A percentile compares a stretch with the other conserved stretches of the same genome.
Evolutionary conservation across 2,797 vertebrate species (phyloP).

Genomic region (Triplophysa bombifrons): DNA sequence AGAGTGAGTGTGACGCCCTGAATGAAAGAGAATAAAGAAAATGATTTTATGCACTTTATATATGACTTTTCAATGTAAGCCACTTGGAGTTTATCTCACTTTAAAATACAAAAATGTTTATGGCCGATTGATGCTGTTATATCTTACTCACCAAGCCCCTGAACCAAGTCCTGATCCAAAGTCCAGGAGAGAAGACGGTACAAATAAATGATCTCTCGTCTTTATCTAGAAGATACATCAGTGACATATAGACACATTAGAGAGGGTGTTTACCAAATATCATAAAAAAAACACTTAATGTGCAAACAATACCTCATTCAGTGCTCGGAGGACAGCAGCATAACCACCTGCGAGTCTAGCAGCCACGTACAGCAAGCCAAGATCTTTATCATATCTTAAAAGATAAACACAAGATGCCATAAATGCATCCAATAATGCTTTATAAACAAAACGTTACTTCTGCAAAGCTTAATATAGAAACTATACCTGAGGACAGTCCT

Average conservation of each 20-base stretch:
- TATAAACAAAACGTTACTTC: neutral
- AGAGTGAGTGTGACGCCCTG: slow-evolving; percentile 83
- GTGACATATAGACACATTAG: neutral
- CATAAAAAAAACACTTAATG: neutral
- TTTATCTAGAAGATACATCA: slow-evolving; percentile 74
- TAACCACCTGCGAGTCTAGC: slow-evolving; percentile 84
- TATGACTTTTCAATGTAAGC: too few relatives aligned
- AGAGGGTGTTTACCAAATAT: neutral
- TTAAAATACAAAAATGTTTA: neutral
- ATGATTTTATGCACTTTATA: neutral
- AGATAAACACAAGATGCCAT: neutral
- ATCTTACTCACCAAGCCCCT: slow-evolving; percentile 74
- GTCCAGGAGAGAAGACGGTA: slow-evolving; percentile 84
- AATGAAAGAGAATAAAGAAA: neutral
- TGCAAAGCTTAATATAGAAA: neutral
- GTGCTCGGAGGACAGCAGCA: slow-evolving; percentile 81
- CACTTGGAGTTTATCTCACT: too few relatives aligned
- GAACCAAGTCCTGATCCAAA: slow-evolving; percentile 88
- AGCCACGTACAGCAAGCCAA: slow-evolving; percentile 83
- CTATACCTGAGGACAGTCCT: slow-evolving; percentile 83
- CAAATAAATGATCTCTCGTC: slow-evolving; percentile 77
- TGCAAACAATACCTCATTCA: slow-evolving; percentile 80
- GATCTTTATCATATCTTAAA: slow-evolving; percentile 80
- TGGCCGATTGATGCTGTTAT: neutral
- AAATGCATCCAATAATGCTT: neutral